Conservation (phyloP, 2,113 vertebrate species). For the Mormyrus iriodes region DNA sequence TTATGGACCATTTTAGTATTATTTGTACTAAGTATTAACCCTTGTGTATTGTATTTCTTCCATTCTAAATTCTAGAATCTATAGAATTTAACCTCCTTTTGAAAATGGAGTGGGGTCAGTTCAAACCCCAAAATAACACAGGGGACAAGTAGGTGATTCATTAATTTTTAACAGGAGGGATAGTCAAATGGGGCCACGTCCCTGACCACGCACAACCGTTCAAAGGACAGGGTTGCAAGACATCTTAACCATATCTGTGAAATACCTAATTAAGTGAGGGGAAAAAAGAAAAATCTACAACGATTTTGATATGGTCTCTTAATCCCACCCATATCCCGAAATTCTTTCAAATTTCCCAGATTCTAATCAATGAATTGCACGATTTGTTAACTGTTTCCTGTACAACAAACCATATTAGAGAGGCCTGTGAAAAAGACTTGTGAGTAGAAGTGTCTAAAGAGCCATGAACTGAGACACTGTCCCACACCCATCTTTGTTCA, state of each 20-base stretch:
- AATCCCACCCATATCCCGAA: neutral
- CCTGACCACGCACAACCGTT: neutral
- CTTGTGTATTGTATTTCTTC: too few relatives aligned
- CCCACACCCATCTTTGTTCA: neutral
- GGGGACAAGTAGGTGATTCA: neutral
- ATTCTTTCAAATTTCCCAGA: neutral
- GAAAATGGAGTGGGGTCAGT: too few relatives aligned
- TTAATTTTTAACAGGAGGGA: neutral
- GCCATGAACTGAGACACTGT: neutral
- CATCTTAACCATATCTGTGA: neutral
- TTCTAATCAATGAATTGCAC: neutral
- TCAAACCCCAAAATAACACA: too few relatives aligned
- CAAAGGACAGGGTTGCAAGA: neutral
- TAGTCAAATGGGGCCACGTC: neutral
- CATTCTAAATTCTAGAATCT: too few relatives aligned
- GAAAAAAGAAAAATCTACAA: neutral
- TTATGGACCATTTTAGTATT: neutral
- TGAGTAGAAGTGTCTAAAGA: neutral
- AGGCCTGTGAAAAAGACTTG: neutral
- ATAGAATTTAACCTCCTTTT: too few relatives aligned
- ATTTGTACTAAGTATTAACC: neutral
- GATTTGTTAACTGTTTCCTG: neutral
- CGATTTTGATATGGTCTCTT: neutral
- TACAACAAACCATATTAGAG: neutral
- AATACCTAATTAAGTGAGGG: neutral